Percentiles rank a stretch among this genome's conserved stretches.
These are phyloP conservation scores for Capromys pilorides DNA, from an alignment of 2,797 vertebrate species.

Conservation along the genomic window DNA sequence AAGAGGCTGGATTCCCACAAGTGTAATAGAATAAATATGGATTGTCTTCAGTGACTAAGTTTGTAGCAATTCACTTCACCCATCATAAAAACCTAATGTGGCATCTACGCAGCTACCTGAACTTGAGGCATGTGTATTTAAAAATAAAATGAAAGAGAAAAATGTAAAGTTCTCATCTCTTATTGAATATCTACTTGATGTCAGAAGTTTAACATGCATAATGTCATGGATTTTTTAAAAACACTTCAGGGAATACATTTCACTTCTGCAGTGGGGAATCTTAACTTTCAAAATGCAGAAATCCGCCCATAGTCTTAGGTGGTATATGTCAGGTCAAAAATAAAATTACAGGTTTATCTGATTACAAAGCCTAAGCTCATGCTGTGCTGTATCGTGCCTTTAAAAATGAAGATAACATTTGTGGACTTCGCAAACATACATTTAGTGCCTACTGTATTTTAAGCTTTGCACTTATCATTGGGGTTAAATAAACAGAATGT, in stretches of 20 bases:
- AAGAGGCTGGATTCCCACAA: background rate
- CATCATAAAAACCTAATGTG: background rate
- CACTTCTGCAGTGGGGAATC: background rate
- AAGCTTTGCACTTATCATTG: background rate
- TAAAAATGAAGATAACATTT: background rate
- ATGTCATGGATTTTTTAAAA: background rate
- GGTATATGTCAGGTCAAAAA: background rate
- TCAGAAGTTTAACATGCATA: background rate
- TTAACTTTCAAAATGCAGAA: conserved; percentile 33
- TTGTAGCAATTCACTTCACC: background rate
- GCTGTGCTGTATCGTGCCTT: background rate
- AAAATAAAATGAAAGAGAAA: conserved; percentile 2
- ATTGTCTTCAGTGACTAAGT: background rate
- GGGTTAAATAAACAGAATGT: background rate
- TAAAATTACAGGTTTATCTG: background rate
- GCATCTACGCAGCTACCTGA: background rate
- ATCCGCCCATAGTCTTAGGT: background rate
- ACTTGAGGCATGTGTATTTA: background rate
- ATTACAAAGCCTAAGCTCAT: background rate
- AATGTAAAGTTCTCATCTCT: background rate
- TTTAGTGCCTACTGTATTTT: background rate
- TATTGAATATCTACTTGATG: background rate
- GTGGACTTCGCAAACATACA: background rate
- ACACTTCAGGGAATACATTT: background rate
- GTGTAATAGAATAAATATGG: background rate